Evolutionary conservation across 2,113 vertebrate species (phyloP), one percentile per base, ranked within the genome.

Genomic region (Ceratotherium simum): DNA sequence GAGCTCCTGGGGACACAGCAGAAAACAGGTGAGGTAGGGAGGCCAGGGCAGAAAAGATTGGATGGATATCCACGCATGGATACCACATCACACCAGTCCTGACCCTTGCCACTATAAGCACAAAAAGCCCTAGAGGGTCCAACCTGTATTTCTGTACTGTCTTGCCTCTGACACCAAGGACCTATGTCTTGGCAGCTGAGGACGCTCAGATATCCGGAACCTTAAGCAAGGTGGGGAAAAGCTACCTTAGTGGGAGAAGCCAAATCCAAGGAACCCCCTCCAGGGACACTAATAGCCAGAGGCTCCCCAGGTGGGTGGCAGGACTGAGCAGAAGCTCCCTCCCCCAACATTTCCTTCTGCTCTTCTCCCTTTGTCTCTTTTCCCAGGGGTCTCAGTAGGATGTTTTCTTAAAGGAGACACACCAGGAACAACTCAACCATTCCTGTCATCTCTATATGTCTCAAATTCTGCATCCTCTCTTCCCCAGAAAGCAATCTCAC

Each of bases 351-450:
- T 54, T 29, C 75, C 33, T 29, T 20, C 13, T 12, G 46, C 56
- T 81, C 46, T 48, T 64, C 62, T 93, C 54, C 76, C 29, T 76
- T 87, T 86, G 82, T 84, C 48, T 89, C 46, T 84, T 79, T 93
- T 21, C 91, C 83, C 79, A 51, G 62, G 90, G 48, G 23, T 90
- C 46, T 90, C 72, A 69, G 46, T 33, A 90, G 56, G 73, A 89
- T 76, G 16, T 95, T 92, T 97, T 94, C 78, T 96, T 87, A 89
- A 95, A 97, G 94, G 75, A 96, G 84, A 95, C 67, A 58, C 9
- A n/a, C 11, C 87, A 25, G 27, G 70, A 42, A 78, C 76, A 97
- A 81, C 36, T 6, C 89, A 92, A 54, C 17, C 10, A n/a, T 69
- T 88, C 25, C 51, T 79, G 31, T 2, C 73, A 70, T 51, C 36